A percentile compares a stretch with the other conserved stretches of the same genome.
Evolutionary conservation across 2,888 invertebrate species (phyloP).

Genomic region (Meloe dianella): DNA sequence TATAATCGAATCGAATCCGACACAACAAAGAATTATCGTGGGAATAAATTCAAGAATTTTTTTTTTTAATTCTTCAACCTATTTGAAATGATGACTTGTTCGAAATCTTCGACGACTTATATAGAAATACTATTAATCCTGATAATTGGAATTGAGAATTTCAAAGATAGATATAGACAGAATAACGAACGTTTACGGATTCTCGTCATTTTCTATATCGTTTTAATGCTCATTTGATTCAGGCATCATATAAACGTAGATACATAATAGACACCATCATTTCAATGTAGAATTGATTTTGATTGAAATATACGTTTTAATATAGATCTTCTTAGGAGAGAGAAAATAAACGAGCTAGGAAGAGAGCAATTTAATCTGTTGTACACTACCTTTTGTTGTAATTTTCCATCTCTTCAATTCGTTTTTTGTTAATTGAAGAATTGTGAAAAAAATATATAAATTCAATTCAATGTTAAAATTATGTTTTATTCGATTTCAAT

Average conservation of each 20-base stretch:
- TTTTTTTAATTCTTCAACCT: too few species aligned
- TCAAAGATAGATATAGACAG: neutral
- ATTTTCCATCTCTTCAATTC: neutral
- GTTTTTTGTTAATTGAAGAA: neutral
- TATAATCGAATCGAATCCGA: too few species aligned
- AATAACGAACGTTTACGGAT: neutral
- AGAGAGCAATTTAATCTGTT: neutral
- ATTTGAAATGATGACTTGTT: neutral
- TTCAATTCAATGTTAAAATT: neutral
- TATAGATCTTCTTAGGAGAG: neutral
- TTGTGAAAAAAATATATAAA: neutral
- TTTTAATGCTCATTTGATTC: neutral
- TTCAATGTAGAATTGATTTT: constrained; percentile 3
- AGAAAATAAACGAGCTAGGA: neutral
- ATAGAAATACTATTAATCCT: neutral
- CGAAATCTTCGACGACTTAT: neutral
- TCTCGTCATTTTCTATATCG: neutral
- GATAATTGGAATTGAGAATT: neutral
- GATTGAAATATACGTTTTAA: constrained; percentile 6
- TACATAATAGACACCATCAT: too few species aligned
- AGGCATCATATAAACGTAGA: too few species aligned
- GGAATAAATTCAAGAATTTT: too few species aligned
- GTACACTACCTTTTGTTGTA: neutral
- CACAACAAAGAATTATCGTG: too few species aligned
- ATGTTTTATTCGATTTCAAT: neutral